Percentiles rank a stretch among this genome's conserved stretches.
Evolutionary conservation across 2,113 vertebrate species (phyloP).

Genomic region (Rhizomys pruinosus): DNA sequence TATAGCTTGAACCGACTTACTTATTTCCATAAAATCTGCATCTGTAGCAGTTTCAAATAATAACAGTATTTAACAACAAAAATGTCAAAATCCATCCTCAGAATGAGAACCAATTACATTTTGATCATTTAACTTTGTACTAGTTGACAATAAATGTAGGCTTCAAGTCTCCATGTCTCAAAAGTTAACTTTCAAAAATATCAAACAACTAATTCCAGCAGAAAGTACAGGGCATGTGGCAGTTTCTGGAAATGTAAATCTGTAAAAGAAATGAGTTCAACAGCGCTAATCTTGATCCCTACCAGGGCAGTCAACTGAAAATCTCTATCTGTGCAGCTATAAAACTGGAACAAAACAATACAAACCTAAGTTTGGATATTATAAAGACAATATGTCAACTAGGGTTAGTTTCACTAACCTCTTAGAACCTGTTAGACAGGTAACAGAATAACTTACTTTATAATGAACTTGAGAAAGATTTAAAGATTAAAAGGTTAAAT

Average conservation of each 20-base stretch:
- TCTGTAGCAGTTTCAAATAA: background rate
- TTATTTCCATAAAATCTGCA: background rate
- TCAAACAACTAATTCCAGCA: background rate
- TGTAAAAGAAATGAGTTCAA: background rate
- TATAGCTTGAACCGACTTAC: background rate
- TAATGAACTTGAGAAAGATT: background rate
- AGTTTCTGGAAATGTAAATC: background rate
- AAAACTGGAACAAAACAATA: background rate
- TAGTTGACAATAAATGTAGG: slow-evolving; percentile 14
- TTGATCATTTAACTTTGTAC: background rate
- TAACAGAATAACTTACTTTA: background rate
- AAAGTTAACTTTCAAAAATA: slow-evolving; percentile 24
- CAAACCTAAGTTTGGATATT: background rate
- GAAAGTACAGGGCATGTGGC: background rate
- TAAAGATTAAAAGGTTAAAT: background rate
- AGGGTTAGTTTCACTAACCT: background rate
- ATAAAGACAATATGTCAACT: background rate
- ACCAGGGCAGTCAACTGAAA: background rate
- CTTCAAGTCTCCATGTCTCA: background rate
- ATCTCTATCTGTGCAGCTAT: background rate
- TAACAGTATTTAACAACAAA: slow-evolving; percentile 14
- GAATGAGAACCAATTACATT: background rate
- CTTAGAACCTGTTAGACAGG: background rate
- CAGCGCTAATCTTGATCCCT: background rate
- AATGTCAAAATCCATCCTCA: background rate